Evolutionary conservation across 2,113 vertebrate genomes (phyloP).

Genomic region (Heterocephalus glaber): DNA sequence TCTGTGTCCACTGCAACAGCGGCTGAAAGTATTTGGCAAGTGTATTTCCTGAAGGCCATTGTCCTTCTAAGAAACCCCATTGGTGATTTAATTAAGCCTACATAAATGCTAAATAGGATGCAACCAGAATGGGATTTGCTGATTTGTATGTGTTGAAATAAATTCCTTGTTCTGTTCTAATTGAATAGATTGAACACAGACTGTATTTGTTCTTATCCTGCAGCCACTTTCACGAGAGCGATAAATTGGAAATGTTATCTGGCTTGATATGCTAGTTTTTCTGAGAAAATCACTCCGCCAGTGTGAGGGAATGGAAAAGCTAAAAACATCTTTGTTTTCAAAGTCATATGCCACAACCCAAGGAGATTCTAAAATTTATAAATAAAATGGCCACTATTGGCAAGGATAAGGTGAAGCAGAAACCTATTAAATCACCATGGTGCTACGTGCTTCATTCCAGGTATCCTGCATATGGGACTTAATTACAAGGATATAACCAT

Average conservation of each 20-base stretch:
- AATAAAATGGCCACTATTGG: not conserved
- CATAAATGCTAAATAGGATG: not conserved
- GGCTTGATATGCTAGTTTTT: constrained; percentile 58
- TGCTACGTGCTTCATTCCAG: not conserved
- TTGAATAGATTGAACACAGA: constrained; percentile 78
- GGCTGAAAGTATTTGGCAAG: constrained; percentile 61
- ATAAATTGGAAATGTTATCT: constrained; percentile 78
- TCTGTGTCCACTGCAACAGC: constrained; percentile 14
- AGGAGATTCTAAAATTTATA: not conserved
- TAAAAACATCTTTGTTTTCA: constrained; percentile 41
- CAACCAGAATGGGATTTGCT: constrained; percentile 57
- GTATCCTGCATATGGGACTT: not conserved
- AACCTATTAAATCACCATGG: not conserved
- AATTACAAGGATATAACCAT: not conserved
- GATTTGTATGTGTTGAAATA: constrained; percentile 75
- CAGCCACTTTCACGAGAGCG: constrained; percentile 55
- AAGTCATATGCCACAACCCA: constrained; percentile 15
- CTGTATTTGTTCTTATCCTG: constrained; percentile 76
- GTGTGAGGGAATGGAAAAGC: not conserved
- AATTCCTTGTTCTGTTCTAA: constrained; percentile 77
- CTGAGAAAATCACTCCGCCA: constrained; percentile 61
- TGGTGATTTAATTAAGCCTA: constrained; percentile 75
- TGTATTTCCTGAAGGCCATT: constrained; percentile 50
- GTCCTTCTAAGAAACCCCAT: constrained; percentile 47
- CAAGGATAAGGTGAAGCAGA: not conserved